Evolutionary conservation across 2,797 vertebrate genomes (phyloP), one percentile per base, ranked within the genome.

Genomic region (Serranus cabrilla): DNA sequence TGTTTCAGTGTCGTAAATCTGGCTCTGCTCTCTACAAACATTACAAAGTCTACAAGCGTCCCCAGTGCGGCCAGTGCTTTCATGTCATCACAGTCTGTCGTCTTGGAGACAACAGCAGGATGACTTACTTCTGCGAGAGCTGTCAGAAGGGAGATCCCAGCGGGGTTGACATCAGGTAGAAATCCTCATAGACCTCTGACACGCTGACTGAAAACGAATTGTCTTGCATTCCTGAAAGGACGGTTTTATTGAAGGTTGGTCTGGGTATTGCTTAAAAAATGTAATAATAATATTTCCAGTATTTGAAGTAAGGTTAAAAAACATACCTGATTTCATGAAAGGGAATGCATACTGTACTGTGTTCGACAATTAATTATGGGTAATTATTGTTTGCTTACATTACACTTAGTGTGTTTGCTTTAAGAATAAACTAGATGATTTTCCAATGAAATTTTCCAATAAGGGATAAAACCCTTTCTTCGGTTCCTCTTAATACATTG

Each of bases 71-170:
- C 69, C 96, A 93, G 45, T 99, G 98, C 84, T 34, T 31, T 3
- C 82, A 88, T 72, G 94, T 87, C 88, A 89, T 98, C 91, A 97
- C 95, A 0, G 94, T 95, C 71, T 98, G 97, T 92, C 96, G 96
- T 42, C 88, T 99, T 57, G 97, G 98, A 83, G 96, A 97, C 74
- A 92, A 95, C 18, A 90, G 91, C 81, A 96, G 98, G 88, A 97
- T 99, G 96, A 99, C 98, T 12, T 99, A 98, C 91, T 97, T 98
- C 92, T 99, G 98, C 71, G 87, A 94, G 62, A 89, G 0, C 0
- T 99, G 98, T 88, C 98, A 99, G 81, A 96, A 90, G n/a, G 92
- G 56, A 5, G 94, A 96, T 87, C 94, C 96, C 64, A 89, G 93
- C 46, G 76, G 92, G 64, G 71, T 95, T 73, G 93, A 90, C 76